Percentiles rank a stretch among this genome's conserved stretches.
phyloP scores from a whole-genome alignment of 2,797 vertebrate genomes.

The Neopelma chrysocephalum region DNA sequence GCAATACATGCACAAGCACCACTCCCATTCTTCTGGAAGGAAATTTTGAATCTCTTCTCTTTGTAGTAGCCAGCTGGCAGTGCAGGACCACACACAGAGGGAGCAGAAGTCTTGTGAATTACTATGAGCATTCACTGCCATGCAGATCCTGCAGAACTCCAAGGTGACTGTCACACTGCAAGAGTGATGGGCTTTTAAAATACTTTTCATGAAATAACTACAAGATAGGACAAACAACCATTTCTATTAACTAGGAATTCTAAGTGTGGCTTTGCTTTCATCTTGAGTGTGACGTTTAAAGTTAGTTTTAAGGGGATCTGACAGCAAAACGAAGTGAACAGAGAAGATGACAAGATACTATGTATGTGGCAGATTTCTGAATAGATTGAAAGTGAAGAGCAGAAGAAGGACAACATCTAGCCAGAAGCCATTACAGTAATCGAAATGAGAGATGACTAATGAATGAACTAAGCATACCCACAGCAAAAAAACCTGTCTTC shows the following conservation, averaged over 20 bases:
- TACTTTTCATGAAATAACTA: not conserved
- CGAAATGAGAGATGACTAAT: slow-evolving; percentile 38
- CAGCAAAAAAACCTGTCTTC: slow-evolving; percentile 17
- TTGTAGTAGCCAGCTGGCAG: not conserved
- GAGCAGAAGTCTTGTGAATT: not conserved
- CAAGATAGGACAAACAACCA: not conserved
- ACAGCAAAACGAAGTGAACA: not conserved
- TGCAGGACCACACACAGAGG: not conserved
- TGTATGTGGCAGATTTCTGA: slow-evolving; percentile 17
- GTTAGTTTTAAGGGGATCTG: slow-evolving; percentile 13
- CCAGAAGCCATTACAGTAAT: slow-evolving; percentile 51
- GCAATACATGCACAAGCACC: not conserved
- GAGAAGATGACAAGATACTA: slow-evolving; percentile 22
- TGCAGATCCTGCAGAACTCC: not conserved
- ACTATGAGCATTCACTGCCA: not conserved
- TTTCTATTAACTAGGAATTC: not conserved
- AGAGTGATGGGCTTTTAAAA: not conserved
- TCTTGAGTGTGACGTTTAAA: not conserved
- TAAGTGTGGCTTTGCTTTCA: not conserved
- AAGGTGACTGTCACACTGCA: not conserved
- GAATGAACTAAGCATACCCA: slow-evolving; percentile 37
- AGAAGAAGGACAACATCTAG: slow-evolving; percentile 53
- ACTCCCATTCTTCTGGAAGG: not conserved
- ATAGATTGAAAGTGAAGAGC: slow-evolving; percentile 51
- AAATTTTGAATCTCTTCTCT: not conserved